Percentiles rank a stretch among this genome's conserved stretches.
Evolutionary conservation across 1,140 invertebrate genomes (phyloP).

Genomic region (Leptoteleia sp.): DNA sequence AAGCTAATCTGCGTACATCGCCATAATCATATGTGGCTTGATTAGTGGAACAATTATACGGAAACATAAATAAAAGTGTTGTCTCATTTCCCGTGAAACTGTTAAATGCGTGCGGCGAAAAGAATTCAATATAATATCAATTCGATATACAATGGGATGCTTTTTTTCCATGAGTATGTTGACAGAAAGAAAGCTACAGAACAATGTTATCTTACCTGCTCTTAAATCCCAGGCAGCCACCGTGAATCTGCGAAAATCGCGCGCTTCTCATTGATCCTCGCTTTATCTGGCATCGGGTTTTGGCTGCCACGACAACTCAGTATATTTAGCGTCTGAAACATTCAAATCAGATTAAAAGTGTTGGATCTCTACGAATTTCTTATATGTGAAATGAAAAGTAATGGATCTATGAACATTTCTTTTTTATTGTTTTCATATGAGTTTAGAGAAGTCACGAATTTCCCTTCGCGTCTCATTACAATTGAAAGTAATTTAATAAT

Average conservation of each 20-base stretch:
- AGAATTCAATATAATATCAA: slow-evolving; percentile 38
- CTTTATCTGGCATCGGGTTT: slow-evolving; percentile 32
- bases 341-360: slow-evolving; percentile 25
- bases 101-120: slow-evolving; percentile 2
- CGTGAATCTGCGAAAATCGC: slow-evolving; percentile 50
- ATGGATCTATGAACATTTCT: not conserved
- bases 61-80: slow-evolving; percentile 33
- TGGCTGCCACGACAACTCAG: slow-evolving; percentile 3
- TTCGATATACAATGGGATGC: slow-evolving; percentile 22
- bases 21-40: not conserved
- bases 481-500: no score
- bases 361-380: not conserved
- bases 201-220: slow-evolving; percentile 46
- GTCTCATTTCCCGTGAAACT: slow-evolving; percentile 46
- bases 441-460: no score
- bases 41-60: slow-evolving; percentile 40
- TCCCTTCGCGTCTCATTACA: no score
- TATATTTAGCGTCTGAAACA: slow-evolving; percentile 24
- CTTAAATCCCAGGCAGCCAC: slow-evolving; percentile 13
- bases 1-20: not conserved
- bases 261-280: slow-evolving; percentile 54
- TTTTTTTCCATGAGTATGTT: slow-evolving; percentile 29
- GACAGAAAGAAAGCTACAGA: slow-evolving; percentile 48
- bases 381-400: not conserved
- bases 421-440: slow-evolving; percentile 3